Conservation (phyloP, 2,888 invertebrate genomes). For the Cryptophagus acutangulus region DNA sequence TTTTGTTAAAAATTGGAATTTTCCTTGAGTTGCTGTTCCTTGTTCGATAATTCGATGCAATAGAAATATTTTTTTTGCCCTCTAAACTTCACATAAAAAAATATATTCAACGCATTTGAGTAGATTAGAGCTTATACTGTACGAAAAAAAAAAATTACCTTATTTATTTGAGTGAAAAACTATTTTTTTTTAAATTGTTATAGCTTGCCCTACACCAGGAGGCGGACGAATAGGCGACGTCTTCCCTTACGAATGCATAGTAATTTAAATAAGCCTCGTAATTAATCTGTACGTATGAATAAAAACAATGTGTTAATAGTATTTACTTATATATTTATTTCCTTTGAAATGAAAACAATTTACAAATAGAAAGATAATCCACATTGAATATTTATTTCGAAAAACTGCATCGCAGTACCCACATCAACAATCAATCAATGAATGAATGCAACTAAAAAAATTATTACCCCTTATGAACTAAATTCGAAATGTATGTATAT, state of each 20-base stretch:
- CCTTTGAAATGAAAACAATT: conserved; percentile 47
- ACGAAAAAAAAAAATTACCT: too few relatives aligned
- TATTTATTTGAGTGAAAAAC: too few relatives aligned
- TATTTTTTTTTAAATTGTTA: too few relatives aligned
- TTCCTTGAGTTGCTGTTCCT: too few relatives aligned
- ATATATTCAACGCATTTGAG: too few relatives aligned
- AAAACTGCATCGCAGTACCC: conserved; percentile 49
- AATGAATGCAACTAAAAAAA: conserved; percentile 13
- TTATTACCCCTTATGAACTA: background rate
- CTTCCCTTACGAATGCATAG: conserved; percentile 65
- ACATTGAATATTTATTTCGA: conserved; percentile 42
- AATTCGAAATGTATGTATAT: background rate
- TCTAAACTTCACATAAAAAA: too few relatives aligned
- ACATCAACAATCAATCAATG: conserved; percentile 36
- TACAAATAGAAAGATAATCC: conserved; percentile 49
- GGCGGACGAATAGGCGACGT: conserved; percentile 46
- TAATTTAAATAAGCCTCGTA: conserved; percentile 51
- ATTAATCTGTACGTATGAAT: conserved; percentile 12
- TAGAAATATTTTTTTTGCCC: too few relatives aligned
- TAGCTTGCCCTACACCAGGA: conserved; percentile 58
- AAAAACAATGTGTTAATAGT: conserved; percentile 30
- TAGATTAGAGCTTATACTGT: too few relatives aligned
- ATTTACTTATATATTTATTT: conserved; percentile 43
- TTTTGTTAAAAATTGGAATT: too few relatives aligned
- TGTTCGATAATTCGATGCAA: too few relatives aligned